phyloP scores from a whole-genome alignment of 2,888 invertebrate species.

The Cephus sareptanus region DNA sequence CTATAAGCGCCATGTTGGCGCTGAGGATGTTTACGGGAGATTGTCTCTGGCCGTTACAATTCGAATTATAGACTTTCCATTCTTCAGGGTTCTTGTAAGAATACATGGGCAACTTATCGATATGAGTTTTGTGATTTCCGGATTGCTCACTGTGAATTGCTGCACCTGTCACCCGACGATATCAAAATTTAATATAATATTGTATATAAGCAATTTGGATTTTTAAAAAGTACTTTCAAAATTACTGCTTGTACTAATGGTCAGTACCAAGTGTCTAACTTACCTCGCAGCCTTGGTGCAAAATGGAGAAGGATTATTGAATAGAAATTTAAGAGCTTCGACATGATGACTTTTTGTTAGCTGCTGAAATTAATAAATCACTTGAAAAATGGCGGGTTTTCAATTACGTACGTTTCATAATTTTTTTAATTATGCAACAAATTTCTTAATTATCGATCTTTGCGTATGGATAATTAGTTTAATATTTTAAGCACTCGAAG shows the following conservation, averaged over 20 bases:
- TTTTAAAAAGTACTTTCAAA: background rate
- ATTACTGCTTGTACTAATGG: background rate
- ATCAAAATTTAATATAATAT: background rate
- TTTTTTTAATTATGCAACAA: background rate
- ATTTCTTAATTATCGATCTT: background rate
- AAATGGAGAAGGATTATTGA: background rate
- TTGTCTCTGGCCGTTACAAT: background rate
- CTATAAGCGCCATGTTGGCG: background rate
- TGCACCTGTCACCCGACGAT: background rate
- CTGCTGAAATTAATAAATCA: background rate
- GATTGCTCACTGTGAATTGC: background rate
- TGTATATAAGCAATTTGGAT: background rate
- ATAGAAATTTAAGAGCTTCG: background rate
- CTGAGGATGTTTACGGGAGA: background rate
- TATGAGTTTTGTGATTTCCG: background rate
- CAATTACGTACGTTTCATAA: background rate
- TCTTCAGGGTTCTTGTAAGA: background rate
- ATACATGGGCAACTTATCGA: background rate
- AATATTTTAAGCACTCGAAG: background rate
- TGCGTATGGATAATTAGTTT: background rate
- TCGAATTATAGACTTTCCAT: background rate
- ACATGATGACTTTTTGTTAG: background rate
- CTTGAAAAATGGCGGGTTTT: background rate
- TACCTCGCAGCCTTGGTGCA: background rate
- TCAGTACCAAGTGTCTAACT: background rate